These are phyloP conservation scores for Onychomys arenicola DNA, from an alignment of 2,797 vertebrate species.

Conservation along the genomic window DNA sequence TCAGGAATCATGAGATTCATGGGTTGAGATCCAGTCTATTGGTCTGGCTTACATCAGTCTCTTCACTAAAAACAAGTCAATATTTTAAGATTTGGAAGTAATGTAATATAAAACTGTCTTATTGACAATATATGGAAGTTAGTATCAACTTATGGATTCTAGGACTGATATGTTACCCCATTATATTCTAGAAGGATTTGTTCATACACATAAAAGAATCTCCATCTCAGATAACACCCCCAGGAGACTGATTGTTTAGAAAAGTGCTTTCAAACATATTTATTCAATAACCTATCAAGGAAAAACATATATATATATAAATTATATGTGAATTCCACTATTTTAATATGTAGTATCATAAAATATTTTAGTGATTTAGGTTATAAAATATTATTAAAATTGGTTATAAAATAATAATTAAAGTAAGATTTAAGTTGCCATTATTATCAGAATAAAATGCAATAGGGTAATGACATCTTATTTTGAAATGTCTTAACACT, in stretches of 20 bases:
- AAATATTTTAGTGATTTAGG: conserved; percentile 14
- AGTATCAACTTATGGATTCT: background rate
- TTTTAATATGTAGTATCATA: conserved; percentile 20
- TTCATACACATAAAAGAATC: background rate
- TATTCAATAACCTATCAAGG: background rate
- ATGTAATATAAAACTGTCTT: background rate
- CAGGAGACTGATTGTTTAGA: background rate
- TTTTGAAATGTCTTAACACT: conserved; percentile 42
- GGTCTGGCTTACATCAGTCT: background rate
- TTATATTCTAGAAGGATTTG: background rate
- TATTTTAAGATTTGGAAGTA: background rate
- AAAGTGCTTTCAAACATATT: background rate
- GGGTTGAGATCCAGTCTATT: background rate
- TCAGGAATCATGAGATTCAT: background rate
- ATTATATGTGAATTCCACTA: background rate
- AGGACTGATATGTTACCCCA: background rate
- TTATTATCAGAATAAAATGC: conserved; percentile 27
- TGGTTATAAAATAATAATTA: conserved; percentile 16
- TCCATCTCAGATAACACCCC: background rate
- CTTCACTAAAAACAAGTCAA: background rate
- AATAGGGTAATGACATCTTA: background rate
- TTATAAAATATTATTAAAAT: conserved; percentile 16
- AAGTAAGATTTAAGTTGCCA: conserved; percentile 10
- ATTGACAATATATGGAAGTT: background rate
- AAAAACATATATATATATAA: conserved; percentile 44